Evolutionary conservation across 2,888 invertebrate species (phyloP).

Genomic region (Eubasilissa splendida): DNA sequence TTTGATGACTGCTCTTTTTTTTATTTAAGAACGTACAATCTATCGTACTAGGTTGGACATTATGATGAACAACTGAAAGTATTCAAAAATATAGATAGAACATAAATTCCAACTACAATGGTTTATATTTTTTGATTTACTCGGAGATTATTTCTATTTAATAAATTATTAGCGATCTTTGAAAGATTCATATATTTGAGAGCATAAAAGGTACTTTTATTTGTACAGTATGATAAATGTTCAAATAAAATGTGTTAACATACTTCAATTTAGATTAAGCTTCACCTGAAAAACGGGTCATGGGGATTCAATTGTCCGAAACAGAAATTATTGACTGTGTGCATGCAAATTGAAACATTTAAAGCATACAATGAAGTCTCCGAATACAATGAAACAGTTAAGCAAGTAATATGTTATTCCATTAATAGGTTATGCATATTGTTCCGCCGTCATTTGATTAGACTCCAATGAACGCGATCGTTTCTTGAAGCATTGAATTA

Average conservation of each 20-base stretch:
- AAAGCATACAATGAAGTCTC: constrained; percentile 24
- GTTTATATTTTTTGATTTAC: too few relatives aligned
- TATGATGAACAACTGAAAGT: too few relatives aligned
- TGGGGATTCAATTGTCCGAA: constrained; percentile 29
- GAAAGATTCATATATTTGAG: too few relatives aligned
- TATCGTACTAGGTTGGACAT: too few relatives aligned
- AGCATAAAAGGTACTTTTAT: too few relatives aligned
- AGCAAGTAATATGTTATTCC: constrained; percentile 34
- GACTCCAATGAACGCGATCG: background rate
- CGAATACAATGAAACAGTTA: constrained; percentile 20
- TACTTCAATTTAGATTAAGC: background rate
- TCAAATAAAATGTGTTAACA: too few relatives aligned
- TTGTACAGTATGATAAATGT: too few relatives aligned
- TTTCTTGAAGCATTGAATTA: constrained; percentile 7
- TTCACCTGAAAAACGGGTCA: background rate
- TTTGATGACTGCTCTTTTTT: background rate
- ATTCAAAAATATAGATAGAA: too few relatives aligned
- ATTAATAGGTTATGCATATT: constrained; percentile 30
- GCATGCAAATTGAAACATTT: constrained; percentile 38
- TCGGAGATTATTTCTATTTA: too few relatives aligned
- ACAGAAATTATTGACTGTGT: constrained; percentile 31
- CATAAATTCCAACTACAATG: too few relatives aligned
- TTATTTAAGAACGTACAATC: background rate
- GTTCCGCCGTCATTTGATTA: constrained; percentile 24
- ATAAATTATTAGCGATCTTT: too few relatives aligned